A percentile compares a stretch with the other conserved stretches of the same genome.
phyloP scores from a whole-genome alignment of 2,888 invertebrate species.

The Diaprepes abbreviatus region DNA sequence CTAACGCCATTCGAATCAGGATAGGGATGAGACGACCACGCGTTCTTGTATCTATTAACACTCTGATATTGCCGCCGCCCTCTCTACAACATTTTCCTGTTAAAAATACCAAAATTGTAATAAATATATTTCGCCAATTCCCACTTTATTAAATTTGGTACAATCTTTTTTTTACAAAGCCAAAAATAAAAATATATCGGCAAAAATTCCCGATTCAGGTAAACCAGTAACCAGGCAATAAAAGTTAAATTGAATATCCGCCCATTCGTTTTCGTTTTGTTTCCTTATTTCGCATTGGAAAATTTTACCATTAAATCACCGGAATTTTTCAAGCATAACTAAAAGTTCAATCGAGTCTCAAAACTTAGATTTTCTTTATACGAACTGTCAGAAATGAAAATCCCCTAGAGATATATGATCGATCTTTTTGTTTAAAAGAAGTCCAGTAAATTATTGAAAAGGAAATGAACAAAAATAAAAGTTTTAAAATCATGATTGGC shows the following conservation, averaged over 20 bases:
- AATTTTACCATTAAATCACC: slow-evolving; percentile 33
- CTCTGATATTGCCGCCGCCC: too few species aligned
- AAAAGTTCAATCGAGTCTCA: slow-evolving; percentile 33
- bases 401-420: slow-evolving; percentile 13
- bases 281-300: slow-evolving; percentile 24
- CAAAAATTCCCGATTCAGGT: not conserved
- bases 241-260: slow-evolving; percentile 29
- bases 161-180: not conserved
- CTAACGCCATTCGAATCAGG: too few species aligned
- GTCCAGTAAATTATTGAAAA: slow-evolving; percentile 20
- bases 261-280: slow-evolving; percentile 11
- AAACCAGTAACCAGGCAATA: slow-evolving; percentile 12
- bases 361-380: slow-evolving; percentile 30
- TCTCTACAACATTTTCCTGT: too few species aligned
- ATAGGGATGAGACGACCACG: too few species aligned
- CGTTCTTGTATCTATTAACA: too few species aligned
- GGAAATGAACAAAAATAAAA: too few species aligned
- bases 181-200: not conserved
- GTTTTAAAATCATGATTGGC: too few species aligned
- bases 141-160: too few species aligned
- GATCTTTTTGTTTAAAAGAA: slow-evolving; percentile 6
- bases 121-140: too few species aligned
- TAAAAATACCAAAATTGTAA: too few species aligned
- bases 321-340: slow-evolving; percentile 31
- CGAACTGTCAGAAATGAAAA: slow-evolving; percentile 27